phyloP scores from a whole-genome alignment of 2,888 invertebrate species.

The Palloptera scutellata region DNA sequence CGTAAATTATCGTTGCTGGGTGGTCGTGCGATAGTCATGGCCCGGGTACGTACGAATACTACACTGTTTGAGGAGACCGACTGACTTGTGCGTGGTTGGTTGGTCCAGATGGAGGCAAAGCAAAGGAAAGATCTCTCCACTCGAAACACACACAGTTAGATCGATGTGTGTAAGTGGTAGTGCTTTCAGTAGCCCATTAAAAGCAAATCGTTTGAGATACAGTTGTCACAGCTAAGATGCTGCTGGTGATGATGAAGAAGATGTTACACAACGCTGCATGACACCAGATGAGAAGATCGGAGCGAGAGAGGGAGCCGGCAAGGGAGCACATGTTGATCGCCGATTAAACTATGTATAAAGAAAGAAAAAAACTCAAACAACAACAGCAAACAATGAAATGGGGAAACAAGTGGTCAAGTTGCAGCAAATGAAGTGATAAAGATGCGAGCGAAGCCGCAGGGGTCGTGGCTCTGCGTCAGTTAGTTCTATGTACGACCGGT shows the following conservation, averaged over 20 bases:
- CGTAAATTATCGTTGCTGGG: slow-evolving; percentile 20
- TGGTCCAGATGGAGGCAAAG: slow-evolving; percentile 32
- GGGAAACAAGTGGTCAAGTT: slow-evolving; percentile 1
- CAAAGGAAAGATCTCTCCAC: slow-evolving; percentile 31
- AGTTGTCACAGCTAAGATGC: slow-evolving; percentile 40
- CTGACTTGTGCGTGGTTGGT: slow-evolving; percentile 32
- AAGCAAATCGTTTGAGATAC: slow-evolving; percentile 27
- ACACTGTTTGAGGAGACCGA: background rate
- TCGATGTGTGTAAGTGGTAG: background rate
- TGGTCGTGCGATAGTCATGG: slow-evolving; percentile 26
- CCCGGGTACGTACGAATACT: slow-evolving; percentile 20
- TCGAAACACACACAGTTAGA: background rate
- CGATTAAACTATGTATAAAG: slow-evolving; percentile 3
- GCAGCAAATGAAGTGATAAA: slow-evolving; percentile 57
- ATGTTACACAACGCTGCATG: slow-evolving; percentile 52
- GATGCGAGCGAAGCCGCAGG: slow-evolving; percentile 44
- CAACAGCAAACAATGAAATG: slow-evolving; percentile 7
- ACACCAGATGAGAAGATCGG: slow-evolving; percentile 49
- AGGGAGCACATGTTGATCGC: slow-evolving; percentile 19
- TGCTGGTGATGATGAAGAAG: slow-evolving; percentile 44
- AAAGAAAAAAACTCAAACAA: slow-evolving; percentile 19
- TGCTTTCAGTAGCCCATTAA: slow-evolving; percentile 30
- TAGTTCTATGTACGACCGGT: background rate
- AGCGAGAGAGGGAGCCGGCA: slow-evolving; percentile 15
- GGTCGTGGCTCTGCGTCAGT: slow-evolving; percentile 16